Conservation (phyloP, 2,888 invertebrate genomes). For the Conomelus anceps region DNA sequence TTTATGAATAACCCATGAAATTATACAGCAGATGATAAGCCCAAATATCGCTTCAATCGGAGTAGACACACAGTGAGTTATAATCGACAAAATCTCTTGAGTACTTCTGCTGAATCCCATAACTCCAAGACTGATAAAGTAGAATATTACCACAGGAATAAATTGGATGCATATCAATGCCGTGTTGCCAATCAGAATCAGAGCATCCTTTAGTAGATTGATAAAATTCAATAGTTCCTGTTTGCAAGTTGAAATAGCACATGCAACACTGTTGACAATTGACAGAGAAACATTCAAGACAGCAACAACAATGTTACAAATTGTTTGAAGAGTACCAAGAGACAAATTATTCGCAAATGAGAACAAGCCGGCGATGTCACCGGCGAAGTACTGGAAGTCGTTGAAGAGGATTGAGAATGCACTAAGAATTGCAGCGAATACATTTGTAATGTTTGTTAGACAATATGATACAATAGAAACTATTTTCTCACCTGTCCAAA, state of each 20-base stretch:
- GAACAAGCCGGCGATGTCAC: neutral
- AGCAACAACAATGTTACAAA: neutral
- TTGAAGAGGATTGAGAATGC: neutral
- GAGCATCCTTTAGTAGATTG: neutral
- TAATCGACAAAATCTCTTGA: neutral
- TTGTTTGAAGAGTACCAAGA: neutral
- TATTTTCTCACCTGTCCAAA: neutral
- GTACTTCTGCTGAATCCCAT: neutral
- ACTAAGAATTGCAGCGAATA: neutral
- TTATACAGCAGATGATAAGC: neutral
- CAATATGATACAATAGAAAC: neutral
- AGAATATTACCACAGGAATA: neutral
- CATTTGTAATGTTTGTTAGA: neutral
- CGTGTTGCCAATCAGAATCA: neutral
- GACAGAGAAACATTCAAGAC: neutral
- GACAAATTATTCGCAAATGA: neutral
- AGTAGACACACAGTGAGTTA: neutral
- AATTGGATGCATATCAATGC: neutral
- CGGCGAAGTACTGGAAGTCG: neutral
- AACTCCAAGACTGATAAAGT: neutral
- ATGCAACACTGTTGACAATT: neutral
- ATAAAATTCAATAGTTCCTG: neutral
- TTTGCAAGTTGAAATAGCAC: neutral
- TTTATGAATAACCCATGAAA: neutral
- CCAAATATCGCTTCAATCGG: neutral